Base-by-base conservation (phyloP, 2,888 invertebrate species). In the Xestia c-nigrum region DNA sequence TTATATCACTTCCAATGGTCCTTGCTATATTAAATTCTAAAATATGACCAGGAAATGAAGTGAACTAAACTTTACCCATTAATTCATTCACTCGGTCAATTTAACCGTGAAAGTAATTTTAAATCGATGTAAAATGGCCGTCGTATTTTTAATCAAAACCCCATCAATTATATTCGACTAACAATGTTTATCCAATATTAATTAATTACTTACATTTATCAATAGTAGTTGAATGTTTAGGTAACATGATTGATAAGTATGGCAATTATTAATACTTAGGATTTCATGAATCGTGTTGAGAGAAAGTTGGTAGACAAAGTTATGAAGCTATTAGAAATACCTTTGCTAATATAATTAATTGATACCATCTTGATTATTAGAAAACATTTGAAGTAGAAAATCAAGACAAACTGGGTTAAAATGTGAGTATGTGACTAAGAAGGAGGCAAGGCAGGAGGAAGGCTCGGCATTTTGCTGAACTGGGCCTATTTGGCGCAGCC, bases 81-180 rank as follows among this genome's bases (percentile, higher is more conserved):
- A 31, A 63, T 69, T 65, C 55, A 52, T 72, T 61, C 55, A 38
- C 38, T 74, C 71, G 47, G 40, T 74, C 57, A 80, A 85, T 81
- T 83, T 74, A 73, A 81, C 85, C 86, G 87, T 86, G 85, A 87
- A 89, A 88, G 83, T 87, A 80, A 81, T 85, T 81, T 71, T 71
- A 72, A 83, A 90, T 85, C 80, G 74, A 85, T 87, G 85, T 82
- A 72, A 86, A 84, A 85, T 78, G 63, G 66, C 72, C 74, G 71
- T 70, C 73, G 72, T 63, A 66, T 84, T 83, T 85, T 85, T 74
- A 83, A 86, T 88, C 75, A 84, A 85, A 86, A 73, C 72, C 68
- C 71, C 77, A 86, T 88, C 81, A 84, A 85, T 88, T 70, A 83
- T 46, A 68, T 72, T 52, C 72, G 38, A 68, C 72, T 68, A 65